phyloP scores from a whole-genome alignment of 1,140 invertebrate species.

The Spodoptera frugiperda region DNA sequence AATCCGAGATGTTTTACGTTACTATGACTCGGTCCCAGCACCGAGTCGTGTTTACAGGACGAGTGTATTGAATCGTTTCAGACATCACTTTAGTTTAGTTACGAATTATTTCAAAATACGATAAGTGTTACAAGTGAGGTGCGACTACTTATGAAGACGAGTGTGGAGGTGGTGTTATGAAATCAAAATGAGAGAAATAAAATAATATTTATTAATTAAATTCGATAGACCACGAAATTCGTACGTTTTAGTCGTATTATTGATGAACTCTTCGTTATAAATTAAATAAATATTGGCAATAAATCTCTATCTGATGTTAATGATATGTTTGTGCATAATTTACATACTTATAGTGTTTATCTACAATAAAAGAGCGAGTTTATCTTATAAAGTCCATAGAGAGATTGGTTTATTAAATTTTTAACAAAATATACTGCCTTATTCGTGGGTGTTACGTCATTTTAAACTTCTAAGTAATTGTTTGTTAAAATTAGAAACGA shows the following conservation, averaged over 20 bases:
- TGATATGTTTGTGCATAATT: constrained; percentile 27
- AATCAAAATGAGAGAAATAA: constrained; percentile 58
- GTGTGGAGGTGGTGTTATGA: constrained; percentile 45
- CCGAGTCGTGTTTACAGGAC: constrained; percentile 30
- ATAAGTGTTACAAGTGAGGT: constrained; percentile 50
- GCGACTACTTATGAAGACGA: constrained; percentile 56
- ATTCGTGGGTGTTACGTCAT: constrained; percentile 62
- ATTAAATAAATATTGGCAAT: constrained; percentile 33
- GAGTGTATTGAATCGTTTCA: constrained; percentile 36
- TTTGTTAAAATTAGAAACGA: constrained; percentile 60
- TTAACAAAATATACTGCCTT: constrained; percentile 64
- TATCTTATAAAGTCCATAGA: constrained; percentile 35
- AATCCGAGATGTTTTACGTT: constrained; percentile 30
- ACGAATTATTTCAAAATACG: constrained; percentile 44
- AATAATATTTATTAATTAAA: constrained; percentile 55
- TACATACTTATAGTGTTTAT: constrained; percentile 19
- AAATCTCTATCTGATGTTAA: constrained; percentile 32
- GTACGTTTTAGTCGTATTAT: constrained; percentile 41
- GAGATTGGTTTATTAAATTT: constrained; percentile 47
- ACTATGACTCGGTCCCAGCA: constrained; percentile 15
- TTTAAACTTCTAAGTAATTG: constrained; percentile 55
- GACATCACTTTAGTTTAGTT: constrained; percentile 52
- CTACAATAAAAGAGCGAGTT: constrained; percentile 37
- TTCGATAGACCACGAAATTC: constrained; percentile 50
- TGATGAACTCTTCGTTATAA: constrained; percentile 29